phyloP scores from a whole-genome alignment of 2,888 invertebrate genomes.

The Frankliniella fusca region DNA sequence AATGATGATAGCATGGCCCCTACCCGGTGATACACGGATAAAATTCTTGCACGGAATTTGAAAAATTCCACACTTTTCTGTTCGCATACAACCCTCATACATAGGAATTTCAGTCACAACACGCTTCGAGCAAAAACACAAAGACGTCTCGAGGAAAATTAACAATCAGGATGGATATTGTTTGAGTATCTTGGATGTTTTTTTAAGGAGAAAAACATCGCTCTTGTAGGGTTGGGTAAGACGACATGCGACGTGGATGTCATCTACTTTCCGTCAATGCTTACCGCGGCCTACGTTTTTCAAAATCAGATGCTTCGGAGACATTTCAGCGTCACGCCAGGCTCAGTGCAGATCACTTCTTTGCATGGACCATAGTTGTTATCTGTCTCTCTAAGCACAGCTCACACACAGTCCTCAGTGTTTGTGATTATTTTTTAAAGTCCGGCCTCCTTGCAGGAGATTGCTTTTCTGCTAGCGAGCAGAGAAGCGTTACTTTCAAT shows the following conservation, averaged over 20 bases:
- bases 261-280: neutral
- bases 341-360: neutral
- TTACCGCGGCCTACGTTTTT: conserved; percentile 3
- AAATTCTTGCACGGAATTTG: neutral
- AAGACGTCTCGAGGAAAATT: neutral
- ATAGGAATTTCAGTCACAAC: neutral
- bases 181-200: neutral
- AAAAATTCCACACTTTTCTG: neutral
- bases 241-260: conserved; percentile 24
- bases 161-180: neutral
- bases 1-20: neutral
- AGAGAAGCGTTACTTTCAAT: neutral
- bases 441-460: neutral
- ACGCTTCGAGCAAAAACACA: neutral
- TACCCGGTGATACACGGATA: conserved; percentile 18
- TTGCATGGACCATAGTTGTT: conserved; percentile 11
- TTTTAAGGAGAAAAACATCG: neutral
- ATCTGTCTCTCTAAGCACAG: neutral
- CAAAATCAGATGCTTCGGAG: conserved; percentile 9
- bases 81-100: too few species aligned
- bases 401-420: neutral
- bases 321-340: neutral
- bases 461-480: conserved; percentile 4
- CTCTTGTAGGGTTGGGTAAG: neutral
- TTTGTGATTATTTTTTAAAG: conserved; percentile 15